phyloP scores from a whole-genome alignment of 2,797 vertebrate species.

The Salmo trutta region DNA sequence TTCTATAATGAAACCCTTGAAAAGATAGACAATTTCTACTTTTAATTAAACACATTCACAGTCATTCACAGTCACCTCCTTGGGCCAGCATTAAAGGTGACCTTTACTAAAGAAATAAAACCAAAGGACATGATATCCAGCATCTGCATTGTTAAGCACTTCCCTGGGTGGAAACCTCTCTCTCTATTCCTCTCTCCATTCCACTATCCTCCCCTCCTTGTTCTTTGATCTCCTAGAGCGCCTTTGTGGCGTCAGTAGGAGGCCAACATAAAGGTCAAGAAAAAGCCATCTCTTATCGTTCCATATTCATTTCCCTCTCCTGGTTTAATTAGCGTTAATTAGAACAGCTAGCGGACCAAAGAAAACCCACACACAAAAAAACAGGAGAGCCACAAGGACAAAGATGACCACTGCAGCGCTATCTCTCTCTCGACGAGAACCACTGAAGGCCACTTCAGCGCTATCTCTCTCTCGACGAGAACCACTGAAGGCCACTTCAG shows the following conservation, averaged over 20 bases:
- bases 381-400: background rate
- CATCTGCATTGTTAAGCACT: background rate
- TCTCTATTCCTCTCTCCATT: background rate
- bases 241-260: background rate
- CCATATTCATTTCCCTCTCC: constrained; percentile 2
- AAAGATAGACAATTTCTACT: background rate
- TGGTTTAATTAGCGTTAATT: background rate
- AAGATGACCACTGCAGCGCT: background rate
- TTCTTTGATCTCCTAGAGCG: background rate
- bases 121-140: background rate
- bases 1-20: background rate
- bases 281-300: background rate
- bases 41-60: constrained; percentile 1
- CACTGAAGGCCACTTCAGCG: background rate
- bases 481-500: background rate
- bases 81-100: constrained; percentile 1
- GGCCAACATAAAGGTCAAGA: constrained; percentile 10
- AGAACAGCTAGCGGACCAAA: background rate
- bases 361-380: background rate
- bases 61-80: background rate
- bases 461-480: background rate
- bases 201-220: no score
- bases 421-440: background rate
- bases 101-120: background rate
- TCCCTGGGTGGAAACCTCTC: background rate